Evolutionary conservation across 2,113 vertebrate genomes (phyloP), one percentile per base, ranked within the genome.

Genomic region (Pelobates fuscus): DNA sequence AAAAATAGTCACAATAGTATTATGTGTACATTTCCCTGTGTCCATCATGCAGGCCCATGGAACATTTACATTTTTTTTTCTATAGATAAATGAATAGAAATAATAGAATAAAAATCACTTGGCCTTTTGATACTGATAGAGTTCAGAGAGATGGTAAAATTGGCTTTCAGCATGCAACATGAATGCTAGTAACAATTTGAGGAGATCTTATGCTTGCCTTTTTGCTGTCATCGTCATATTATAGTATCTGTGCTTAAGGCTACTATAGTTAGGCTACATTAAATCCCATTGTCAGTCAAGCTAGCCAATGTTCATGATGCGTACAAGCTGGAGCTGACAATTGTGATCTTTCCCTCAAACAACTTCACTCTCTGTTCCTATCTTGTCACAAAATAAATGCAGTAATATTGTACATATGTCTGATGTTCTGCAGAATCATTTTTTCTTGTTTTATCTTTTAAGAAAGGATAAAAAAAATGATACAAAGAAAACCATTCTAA

Each of bases 191-290:
- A 74, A 78, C 71, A 75, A 78, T 46, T 78, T 59, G 79, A 83
- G 83, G 67, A 77, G 71, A 57, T 83, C 71, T 21, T 15, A 81
- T 83, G 80, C 77, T 77, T 80, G 59, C 32, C 73, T 44, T 80
- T 77, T 69, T 63, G 27, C 65, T 77, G 60, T n/a, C 52, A 18
- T 55, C 81, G 67, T 85, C 84, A 67, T 84, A 83, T 82, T 61
- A 61, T 83, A 80, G 86, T 78, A 24, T 85, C 80, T 86, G 71
- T 80, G 84, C 88, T 89, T 84, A 84, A 87, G 89, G 86, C 85
- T 84, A 78, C 83, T 84, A 24, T 82, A 78, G 82, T 87, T 85
- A 81, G 77, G 80, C 78, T 78, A 79, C 80, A 81, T 83, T 84
- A 82, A 82, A 83, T 86, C 79, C 87, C 81, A 70, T 82, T 86